These are phyloP conservation scores for Penaeus japonicus DNA, from an alignment of 1,140 invertebrate species.

Conservation along the genomic window DNA sequence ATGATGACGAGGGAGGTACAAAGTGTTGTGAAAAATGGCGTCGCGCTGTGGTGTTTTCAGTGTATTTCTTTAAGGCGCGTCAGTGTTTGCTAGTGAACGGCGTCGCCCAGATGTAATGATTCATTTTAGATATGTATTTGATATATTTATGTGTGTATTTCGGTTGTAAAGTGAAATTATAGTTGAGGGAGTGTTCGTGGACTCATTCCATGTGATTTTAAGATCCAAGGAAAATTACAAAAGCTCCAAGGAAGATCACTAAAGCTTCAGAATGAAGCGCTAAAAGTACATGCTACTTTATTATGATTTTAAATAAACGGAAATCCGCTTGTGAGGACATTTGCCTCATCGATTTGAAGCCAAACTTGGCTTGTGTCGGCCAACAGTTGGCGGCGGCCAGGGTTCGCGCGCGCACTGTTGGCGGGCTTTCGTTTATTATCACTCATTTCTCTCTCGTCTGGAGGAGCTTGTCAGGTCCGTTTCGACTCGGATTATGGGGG, in stretches of 20 bases:
- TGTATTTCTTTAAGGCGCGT: constrained; percentile 36
- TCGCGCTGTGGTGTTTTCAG: constrained; percentile 41
- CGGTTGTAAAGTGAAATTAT: not conserved
- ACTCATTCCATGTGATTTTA: not conserved
- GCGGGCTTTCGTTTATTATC: not conserved
- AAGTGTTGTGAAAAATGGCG: constrained; percentile 43
- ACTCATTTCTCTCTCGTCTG: not conserved
- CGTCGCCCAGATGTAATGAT: not conserved
- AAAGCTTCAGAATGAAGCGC: too few species aligned
- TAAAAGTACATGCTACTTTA: too few species aligned
- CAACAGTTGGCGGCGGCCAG: constrained; percentile 27
- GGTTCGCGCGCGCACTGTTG: constrained; percentile 24
- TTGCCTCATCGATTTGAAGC: constrained; percentile 52
- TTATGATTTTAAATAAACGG: constrained; percentile 15
- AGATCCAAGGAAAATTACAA: not conserved
- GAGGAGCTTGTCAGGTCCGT: too few species aligned
- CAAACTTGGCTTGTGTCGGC: constrained; percentile 2
- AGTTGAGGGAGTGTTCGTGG: not conserved
- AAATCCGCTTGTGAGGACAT: constrained; percentile 28
- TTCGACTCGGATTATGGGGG: too few species aligned
- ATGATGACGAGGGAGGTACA: constrained; percentile 32
- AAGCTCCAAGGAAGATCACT: not conserved
- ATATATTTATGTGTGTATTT: not conserved
- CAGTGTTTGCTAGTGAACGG: not conserved
- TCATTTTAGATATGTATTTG: not conserved